These are phyloP conservation scores for Eucera pruinosa DNA, from an alignment of 2,888 invertebrate genomes.

Conservation along the genomic window DNA sequence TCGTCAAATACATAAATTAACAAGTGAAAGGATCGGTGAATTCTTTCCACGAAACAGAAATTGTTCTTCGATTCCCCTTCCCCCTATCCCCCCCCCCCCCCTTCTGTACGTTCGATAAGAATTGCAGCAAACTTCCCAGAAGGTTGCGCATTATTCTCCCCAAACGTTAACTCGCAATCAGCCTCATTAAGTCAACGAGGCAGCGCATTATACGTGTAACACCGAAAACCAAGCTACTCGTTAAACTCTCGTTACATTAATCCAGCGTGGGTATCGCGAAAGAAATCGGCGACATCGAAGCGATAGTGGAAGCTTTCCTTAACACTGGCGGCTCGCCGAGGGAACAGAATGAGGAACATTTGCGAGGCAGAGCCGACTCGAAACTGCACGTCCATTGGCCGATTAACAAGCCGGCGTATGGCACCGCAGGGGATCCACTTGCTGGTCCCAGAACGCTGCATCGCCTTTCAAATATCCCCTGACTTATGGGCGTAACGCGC, in stretches of 20 bases:
- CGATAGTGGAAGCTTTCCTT: constrained; percentile 10
- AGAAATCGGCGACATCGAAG: constrained; percentile 22
- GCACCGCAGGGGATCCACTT: constrained; percentile 73
- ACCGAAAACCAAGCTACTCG: neutral
- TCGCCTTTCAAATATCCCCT: constrained; percentile 69
- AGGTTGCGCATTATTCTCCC: neutral
- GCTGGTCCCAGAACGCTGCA: constrained; percentile 65
- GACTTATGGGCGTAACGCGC: constrained; percentile 71
- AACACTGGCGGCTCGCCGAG: neutral
- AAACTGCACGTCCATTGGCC: constrained; percentile 64
- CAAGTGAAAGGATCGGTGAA: too few relatives aligned
- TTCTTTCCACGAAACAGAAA: too few relatives aligned
- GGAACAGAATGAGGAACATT: constrained; percentile 5
- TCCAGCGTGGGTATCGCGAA: constrained; percentile 7
- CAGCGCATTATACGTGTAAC: neutral
- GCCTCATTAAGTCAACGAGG: constrained; percentile 14
- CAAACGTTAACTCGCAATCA: neutral
- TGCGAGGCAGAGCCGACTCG: constrained; percentile 20
- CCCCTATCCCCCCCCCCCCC: too few relatives aligned
- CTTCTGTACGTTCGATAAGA: neutral
- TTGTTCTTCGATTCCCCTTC: too few relatives aligned
- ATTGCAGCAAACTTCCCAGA: neutral
- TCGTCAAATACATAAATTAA: too few relatives aligned
- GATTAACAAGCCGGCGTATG: constrained; percentile 73
- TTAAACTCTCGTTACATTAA: constrained; percentile 26